These are phyloP conservation scores for Sebastes steindachneri DNA, from an alignment of 2,797 vertebrate species.

Conservation along the genomic window DNA sequence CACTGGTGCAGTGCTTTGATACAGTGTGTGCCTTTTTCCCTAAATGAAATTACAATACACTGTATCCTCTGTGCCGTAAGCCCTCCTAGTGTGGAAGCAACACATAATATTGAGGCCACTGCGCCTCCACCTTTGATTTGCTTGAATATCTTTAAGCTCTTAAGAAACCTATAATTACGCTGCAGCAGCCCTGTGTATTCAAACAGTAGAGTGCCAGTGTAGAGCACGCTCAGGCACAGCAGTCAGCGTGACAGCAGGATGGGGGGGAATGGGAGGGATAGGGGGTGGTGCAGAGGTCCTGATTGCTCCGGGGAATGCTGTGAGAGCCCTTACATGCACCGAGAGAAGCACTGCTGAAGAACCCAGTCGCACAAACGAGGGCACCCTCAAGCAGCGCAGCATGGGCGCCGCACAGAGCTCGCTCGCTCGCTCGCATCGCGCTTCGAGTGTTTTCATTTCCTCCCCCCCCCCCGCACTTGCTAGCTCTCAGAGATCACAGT, in stretches of 20 bases:
- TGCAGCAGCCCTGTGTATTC: slow-evolving; percentile 19
- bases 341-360: slow-evolving; percentile 46
- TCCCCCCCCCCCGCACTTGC: slow-evolving; percentile 29
- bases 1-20: neutral
- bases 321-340: slow-evolving; percentile 51
- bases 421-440: neutral
- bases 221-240: slow-evolving; percentile 23
- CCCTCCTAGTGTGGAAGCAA: slow-evolving; percentile 13
- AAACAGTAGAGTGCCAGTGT: slow-evolving; percentile 20
- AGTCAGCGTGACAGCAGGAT: slow-evolving; percentile 44
- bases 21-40: neutral
- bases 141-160: slow-evolving; percentile 44
- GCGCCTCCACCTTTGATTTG: slow-evolving; percentile 51
- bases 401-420: slow-evolving; percentile 21
- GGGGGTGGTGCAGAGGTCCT: slow-evolving; percentile 29
- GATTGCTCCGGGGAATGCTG: slow-evolving; percentile 55
- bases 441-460: slow-evolving; percentile 65
- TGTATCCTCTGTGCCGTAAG: neutral
- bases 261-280: neutral
- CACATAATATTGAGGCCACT: slow-evolving; percentile 40
- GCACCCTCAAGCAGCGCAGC: slow-evolving; percentile 66
- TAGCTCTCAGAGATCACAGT: slow-evolving; percentile 66
- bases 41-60: neutral
- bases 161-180: slow-evolving; percentile 49
- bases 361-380: slow-evolving; percentile 59